A percentile compares a stretch with the other conserved stretches of the same genome.
phyloP scores from a whole-genome alignment of 2,888 invertebrate genomes.

The Lithodes maja region DNA sequence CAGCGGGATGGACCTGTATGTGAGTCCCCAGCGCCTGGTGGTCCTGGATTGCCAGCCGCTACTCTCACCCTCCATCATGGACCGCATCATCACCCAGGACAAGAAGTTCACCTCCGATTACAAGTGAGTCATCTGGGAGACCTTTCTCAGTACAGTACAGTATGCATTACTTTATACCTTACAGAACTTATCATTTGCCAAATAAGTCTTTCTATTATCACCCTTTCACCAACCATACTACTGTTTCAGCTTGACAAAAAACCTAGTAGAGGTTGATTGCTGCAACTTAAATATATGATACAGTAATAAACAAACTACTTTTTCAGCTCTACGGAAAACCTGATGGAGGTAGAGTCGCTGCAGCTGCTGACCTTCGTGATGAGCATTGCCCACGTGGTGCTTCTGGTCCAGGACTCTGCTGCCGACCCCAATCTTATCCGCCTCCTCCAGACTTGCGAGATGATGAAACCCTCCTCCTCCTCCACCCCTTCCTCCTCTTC shows the following conservation, averaged over 20 bases:
- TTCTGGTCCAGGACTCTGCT: constrained; percentile 93
- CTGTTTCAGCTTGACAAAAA: not conserved
- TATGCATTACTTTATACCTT: too few species aligned
- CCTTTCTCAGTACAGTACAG: too few species aligned
- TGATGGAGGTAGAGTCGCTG: constrained; percentile 73
- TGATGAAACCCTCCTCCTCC: constrained; percentile 87
- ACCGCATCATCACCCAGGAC: constrained; percentile 79
- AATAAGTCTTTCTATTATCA: not conserved
- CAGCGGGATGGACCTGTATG: constrained; percentile 82
- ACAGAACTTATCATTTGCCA: not conserved
- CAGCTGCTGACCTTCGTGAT: constrained; percentile 87
- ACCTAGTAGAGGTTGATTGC: too few species aligned
- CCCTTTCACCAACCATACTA: not conserved
- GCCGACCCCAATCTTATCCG: constrained; percentile 83
- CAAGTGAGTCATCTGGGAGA: constrained; percentile 40
- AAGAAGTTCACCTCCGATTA: constrained; percentile 71
- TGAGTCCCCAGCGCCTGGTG: constrained; percentile 85
- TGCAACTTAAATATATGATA: too few species aligned
- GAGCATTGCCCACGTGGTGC: constrained; percentile 91
- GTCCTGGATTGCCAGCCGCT: constrained; percentile 91
- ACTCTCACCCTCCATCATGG: constrained; percentile 81
- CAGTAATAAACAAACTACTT: not conserved
- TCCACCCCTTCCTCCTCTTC: constrained; percentile 75
- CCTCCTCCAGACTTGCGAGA: constrained; percentile 85
- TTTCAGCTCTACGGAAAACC: constrained; percentile 66